Conservation (phyloP, 1,140 invertebrate genomes). For the Ylistrum balloti region DNA sequence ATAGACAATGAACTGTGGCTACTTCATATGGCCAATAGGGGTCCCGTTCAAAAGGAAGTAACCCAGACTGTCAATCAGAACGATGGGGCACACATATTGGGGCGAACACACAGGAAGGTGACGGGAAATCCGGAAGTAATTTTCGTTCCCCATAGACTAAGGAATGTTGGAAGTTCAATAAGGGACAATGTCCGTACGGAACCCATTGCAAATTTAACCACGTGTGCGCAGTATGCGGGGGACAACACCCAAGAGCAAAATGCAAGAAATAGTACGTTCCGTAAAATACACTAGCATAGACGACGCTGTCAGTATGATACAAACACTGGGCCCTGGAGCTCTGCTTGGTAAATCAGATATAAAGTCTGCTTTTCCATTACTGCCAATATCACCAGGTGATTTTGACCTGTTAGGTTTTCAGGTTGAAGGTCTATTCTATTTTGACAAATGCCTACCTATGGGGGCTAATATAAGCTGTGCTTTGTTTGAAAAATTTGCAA, state of each 20-base stretch:
- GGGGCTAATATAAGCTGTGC: too few relatives aligned
- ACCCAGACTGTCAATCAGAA: background rate
- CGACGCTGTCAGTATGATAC: conserved; percentile 28
- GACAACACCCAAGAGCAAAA: background rate
- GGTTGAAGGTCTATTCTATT: conserved; percentile 49
- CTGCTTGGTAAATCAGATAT: conserved; percentile 54
- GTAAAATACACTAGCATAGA: background rate
- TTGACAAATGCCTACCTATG: conserved; percentile 50
- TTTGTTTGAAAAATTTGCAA: too few relatives aligned
- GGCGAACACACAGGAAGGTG: background rate
- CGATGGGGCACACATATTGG: too few relatives aligned
- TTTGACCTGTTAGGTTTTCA: conserved; percentile 58
- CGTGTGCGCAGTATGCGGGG: background rate
- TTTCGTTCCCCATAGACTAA: background rate
- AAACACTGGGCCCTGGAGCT: conserved; percentile 41
- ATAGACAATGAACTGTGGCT: background rate
- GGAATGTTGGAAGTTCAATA: background rate
- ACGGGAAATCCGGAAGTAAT: background rate
- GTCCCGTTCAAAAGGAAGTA: background rate
- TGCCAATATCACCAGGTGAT: conserved; percentile 52
- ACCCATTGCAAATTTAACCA: background rate
- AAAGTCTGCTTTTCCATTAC: conserved; percentile 50
- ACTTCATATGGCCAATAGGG: background rate
- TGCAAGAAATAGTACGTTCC: background rate
- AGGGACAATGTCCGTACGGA: background rate